Conservation (phyloP, 2,797 vertebrate genomes). For the Enteromius radiatus region DNA sequence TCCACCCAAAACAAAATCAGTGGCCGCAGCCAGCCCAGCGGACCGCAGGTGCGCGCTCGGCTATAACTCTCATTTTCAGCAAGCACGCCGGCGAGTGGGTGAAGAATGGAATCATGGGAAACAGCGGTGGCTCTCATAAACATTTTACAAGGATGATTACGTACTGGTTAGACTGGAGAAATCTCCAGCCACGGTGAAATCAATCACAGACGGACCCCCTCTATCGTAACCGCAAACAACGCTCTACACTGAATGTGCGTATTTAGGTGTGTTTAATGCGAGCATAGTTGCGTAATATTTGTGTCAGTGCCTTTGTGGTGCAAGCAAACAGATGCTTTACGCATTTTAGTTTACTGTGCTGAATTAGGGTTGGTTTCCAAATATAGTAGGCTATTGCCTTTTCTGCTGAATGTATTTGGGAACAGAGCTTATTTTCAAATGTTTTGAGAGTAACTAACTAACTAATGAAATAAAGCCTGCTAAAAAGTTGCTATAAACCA, state of each 20-base stretch:
- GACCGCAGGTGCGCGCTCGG: slow-evolving; percentile 60
- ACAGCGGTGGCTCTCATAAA: slow-evolving; percentile 57
- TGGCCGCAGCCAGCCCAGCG: slow-evolving; percentile 35
- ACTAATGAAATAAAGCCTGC: background rate
- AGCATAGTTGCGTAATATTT: slow-evolving; percentile 58
- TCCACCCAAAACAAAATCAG: slow-evolving; percentile 45
- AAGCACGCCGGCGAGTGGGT: slow-evolving; percentile 32
- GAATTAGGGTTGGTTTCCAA: background rate
- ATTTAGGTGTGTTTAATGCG: slow-evolving; percentile 38
- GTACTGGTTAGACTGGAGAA: slow-evolving; percentile 54
- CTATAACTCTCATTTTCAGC: slow-evolving; percentile 61
- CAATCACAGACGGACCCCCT: slow-evolving; percentile 36
- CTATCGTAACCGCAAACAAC: slow-evolving; percentile 23
- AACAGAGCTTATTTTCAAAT: background rate
- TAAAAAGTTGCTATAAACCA: background rate
- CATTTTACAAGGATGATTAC: slow-evolving; percentile 64
- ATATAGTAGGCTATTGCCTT: background rate
- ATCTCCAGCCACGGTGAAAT: slow-evolving; percentile 31
- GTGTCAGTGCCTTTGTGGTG: slow-evolving; percentile 45
- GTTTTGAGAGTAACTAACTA: background rate
- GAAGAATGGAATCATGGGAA: slow-evolving; percentile 57
- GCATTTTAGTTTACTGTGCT: background rate
- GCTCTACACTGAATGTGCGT: background rate
- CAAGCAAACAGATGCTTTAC: slow-evolving; percentile 49
- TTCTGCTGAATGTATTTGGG: background rate